Evolutionary conservation across 2,888 invertebrate genomes (phyloP).

Genomic region (Spilarctia lutea): DNA sequence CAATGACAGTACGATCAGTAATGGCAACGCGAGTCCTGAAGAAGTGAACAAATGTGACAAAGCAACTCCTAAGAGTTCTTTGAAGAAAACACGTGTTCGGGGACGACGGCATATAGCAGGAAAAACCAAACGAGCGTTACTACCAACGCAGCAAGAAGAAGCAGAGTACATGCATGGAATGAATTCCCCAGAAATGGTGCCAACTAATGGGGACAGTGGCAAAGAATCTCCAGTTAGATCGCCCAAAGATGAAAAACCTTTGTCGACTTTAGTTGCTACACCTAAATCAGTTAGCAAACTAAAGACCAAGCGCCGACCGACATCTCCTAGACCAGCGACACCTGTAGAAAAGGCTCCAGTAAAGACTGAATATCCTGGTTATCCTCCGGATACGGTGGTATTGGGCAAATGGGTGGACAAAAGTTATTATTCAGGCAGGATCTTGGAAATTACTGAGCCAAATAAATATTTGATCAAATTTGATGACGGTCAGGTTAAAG

Average conservation of each 20-base stretch:
- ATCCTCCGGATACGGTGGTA: slow-evolving; percentile 80
- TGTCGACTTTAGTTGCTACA: slow-evolving; percentile 70
- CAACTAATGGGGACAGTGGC: slow-evolving; percentile 73
- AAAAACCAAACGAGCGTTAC: slow-evolving; percentile 78
- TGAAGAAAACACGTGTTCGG: slow-evolving; percentile 79
- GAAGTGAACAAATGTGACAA: slow-evolving; percentile 77
- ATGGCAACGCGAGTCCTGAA: slow-evolving; percentile 80
- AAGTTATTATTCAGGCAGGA: slow-evolving; percentile 88
- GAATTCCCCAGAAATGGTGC: slow-evolving; percentile 83
- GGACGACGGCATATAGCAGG: slow-evolving; percentile 77
- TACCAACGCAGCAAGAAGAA: slow-evolving; percentile 80
- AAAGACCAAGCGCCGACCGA: slow-evolving; percentile 77
- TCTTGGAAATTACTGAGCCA: slow-evolving; percentile 84
- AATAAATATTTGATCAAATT: slow-evolving; percentile 88
- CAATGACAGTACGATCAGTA: slow-evolving; percentile 68
- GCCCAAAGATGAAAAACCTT: slow-evolving; percentile 76
- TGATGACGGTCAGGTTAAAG: slow-evolving; percentile 88
- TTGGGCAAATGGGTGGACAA: slow-evolving; percentile 90
- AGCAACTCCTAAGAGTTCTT: slow-evolving; percentile 83
- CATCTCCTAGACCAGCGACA: slow-evolving; percentile 78
- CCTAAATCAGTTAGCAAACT: slow-evolving; percentile 79
- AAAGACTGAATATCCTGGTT: slow-evolving; percentile 75
- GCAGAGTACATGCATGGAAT: slow-evolving; percentile 79
- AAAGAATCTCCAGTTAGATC: slow-evolving; percentile 70
- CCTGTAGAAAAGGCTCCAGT: slow-evolving; percentile 73